Percentiles rank a stretch among this genome's conserved stretches.
phyloP scores from a whole-genome alignment of 1,140 invertebrate species.

The Parapsyche elsis region DNA sequence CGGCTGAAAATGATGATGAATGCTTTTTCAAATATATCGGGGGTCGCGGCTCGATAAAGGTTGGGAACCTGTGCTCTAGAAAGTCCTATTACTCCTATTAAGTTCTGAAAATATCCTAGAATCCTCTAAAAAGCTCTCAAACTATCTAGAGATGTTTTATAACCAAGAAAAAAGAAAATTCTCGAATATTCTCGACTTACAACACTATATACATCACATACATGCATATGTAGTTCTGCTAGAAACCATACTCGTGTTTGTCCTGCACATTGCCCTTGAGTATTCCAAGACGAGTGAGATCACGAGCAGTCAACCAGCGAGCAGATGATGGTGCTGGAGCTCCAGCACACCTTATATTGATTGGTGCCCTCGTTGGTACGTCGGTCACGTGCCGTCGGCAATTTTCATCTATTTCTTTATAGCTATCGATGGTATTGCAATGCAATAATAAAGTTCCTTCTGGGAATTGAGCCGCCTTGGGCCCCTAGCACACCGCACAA shows the following conservation, averaged over 20 bases:
- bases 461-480: slow-evolving; percentile 38
- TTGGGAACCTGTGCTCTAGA: no score
- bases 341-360: slow-evolving; percentile 36
- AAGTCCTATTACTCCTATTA: no score
- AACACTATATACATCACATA: no score
- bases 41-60: no score
- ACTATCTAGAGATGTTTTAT: no score
- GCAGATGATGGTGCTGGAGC: not conserved
- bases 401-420: slow-evolving; percentile 48
- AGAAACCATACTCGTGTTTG: not conserved
- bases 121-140: no score
- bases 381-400: slow-evolving; percentile 35
- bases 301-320: not conserved
- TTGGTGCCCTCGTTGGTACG: slow-evolving; percentile 20
- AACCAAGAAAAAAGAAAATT: no score
- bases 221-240: no score
- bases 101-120: no score
- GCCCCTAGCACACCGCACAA: slow-evolving; percentile 7
- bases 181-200: no score
- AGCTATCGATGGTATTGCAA: slow-evolving; percentile 43
- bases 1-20: no score
- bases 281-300: not conserved
- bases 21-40: no score
- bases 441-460: slow-evolving; percentile 46
- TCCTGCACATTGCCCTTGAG: slow-evolving; percentile 8